A percentile compares a stretch with the other conserved stretches of the same genome.
These are phyloP conservation scores for Drosophila tani DNA, from an alignment of 1,140 invertebrate genomes.

Conservation along the genomic window DNA sequence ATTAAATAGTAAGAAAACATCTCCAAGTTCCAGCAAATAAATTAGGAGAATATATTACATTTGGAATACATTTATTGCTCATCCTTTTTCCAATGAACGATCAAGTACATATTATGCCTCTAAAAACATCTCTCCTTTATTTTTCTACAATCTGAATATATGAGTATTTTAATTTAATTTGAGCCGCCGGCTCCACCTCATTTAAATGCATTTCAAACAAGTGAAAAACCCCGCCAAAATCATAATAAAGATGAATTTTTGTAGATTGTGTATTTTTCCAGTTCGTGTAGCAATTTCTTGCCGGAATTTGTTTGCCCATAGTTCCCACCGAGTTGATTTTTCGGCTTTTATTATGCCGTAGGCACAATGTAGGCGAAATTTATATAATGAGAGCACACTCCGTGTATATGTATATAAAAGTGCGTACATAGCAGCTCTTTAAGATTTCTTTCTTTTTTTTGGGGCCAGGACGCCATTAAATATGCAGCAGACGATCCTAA, in stretches of 20 bases:
- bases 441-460: constrained; percentile 24
- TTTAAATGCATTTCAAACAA: constrained; percentile 68
- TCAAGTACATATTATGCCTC: not conserved
- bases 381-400: constrained; percentile 13
- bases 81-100: not conserved
- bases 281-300: constrained; percentile 74
- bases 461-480: constrained; percentile 53
- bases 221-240: constrained; percentile 8
- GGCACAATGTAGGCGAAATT: constrained; percentile 19
- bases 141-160: constrained; percentile 18
- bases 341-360: constrained; percentile 25
- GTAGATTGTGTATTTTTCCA: constrained; percentile 81
- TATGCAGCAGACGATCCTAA: constrained; percentile 70
- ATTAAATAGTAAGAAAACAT: not conserved
- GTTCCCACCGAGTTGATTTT: constrained; percentile 56
- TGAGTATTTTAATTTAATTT: constrained; percentile 56
- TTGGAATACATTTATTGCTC: not conserved
- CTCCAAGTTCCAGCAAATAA: not conserved
- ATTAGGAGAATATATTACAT: no score
- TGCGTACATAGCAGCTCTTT: constrained; percentile 27
- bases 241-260: constrained; percentile 79
- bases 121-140: constrained; percentile 1
- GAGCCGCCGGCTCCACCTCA: constrained; percentile 25
- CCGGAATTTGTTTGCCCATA: constrained; percentile 65
- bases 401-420: not conserved